Evolutionary conservation across 2,888 invertebrate genomes (phyloP), one percentile per base, ranked within the genome.

Genomic region (Hoplodrina blanda): DNA sequence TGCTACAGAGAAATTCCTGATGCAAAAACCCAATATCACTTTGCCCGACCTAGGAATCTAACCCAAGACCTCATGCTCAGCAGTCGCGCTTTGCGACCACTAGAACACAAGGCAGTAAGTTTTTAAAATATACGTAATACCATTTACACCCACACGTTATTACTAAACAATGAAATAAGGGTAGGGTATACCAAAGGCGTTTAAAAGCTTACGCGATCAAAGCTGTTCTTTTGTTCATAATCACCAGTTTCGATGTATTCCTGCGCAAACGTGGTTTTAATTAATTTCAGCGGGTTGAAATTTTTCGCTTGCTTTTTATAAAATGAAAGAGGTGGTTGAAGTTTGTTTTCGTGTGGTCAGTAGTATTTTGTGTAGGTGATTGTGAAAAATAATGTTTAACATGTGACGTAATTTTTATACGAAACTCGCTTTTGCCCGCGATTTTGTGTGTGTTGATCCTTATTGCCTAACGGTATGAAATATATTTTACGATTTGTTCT

Each of bases 261-360:
- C 30, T 46, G 33, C 62, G 54, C n/a, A 60, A 68, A 68, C 50
- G 56, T 46, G 56, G 53, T 60, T 76, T 68, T 76, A 68, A 80
- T 80, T 76, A 72, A 66, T 80, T 72, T 72, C n/a, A 17, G n/a
- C 6, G 20, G 19, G 19, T 30, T 13, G 68, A 68, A 66, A 76
- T 63, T 63, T 37, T 50, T 50, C 2, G 41, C 62, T 65, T 63
- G 60, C 60, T 69, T 54, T 61, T 69, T 20, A 63, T 13, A 75
- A 78, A 77, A 61, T 68, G 19, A 54, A 64, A 57, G 49, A 52
- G 60, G 49, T 62, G 62, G 37, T 54, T 80, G 81, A 72, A 80
- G 76, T 78, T 63, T 55, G 33, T 71, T 67, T 78, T 76, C 54
- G 59, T 61, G 65, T 53, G 76, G 74, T 52, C 50, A n/a, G n/a